Evolutionary conservation across 2,797 vertebrate species (phyloP).

Genomic region (Scolopax bukidnonensis): DNA sequence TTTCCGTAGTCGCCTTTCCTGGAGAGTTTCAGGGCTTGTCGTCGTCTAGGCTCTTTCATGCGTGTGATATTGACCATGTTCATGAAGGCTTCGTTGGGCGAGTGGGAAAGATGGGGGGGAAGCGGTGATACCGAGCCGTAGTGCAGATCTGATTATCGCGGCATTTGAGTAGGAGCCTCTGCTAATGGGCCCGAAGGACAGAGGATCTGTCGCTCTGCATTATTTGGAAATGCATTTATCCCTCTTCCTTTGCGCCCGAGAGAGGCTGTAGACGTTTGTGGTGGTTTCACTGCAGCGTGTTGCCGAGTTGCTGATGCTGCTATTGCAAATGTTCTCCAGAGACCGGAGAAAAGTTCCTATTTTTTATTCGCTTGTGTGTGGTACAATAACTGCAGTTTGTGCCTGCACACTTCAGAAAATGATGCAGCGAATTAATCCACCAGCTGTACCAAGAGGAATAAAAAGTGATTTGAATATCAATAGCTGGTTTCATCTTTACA

Average conservation of each 20-base stretch:
- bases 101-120: background rate
- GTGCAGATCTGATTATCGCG: background rate
- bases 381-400: conserved; percentile 3
- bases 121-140: background rate
- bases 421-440: conserved; percentile 77
- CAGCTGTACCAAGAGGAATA: conserved; percentile 56
- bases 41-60: background rate
- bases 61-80: background rate
- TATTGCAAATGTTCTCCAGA: background rate
- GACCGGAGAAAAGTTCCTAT: conserved; percentile 43
- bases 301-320: conserved; percentile 2
- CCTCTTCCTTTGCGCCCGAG: background rate
- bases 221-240: background rate
- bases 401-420: conserved; percentile 68
- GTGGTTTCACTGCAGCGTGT: conserved; percentile 7
- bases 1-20: background rate
- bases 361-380: background rate
- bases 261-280: background rate
- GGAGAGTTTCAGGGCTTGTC: background rate
- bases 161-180: background rate
- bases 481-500: conserved; percentile 36
- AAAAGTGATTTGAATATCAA: conserved; percentile 50
- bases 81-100: background rate
- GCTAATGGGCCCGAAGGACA: background rate
- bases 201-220: background rate